Base-by-base conservation (phyloP, 2,113 vertebrate genomes). In the Meriones unguiculatus region DNA sequence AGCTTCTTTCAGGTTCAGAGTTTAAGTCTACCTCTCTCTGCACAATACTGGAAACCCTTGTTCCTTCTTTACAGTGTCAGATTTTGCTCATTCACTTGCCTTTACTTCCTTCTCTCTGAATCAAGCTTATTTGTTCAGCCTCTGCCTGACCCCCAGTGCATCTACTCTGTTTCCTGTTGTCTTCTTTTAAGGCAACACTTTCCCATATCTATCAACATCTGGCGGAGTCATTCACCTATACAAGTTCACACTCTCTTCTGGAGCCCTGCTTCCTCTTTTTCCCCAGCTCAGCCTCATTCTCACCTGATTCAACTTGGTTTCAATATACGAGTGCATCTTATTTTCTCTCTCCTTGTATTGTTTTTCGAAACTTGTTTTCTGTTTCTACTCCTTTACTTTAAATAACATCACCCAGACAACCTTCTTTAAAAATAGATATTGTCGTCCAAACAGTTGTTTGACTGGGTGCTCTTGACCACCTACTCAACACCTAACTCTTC, bases 341-440 rank as follows among this genome's bases (percentile, higher is more conserved):
- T 17, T 77, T 14, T 89, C 3, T 89, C 15, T 65, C 12, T 50
- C 3, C 41, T 5, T 6, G n/a, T 41, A 41, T 22, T 30, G 7
- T 65, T 50, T 41, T 65, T 88, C 0, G 4, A 2, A 65, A 4
- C 22, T n/a, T 28, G 8, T 93, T 91, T 62, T 50, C n/a, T 76
- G 30, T 50, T 92, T 90, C 87, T 64, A 67, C 1, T 78, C 54
- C 2, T 96, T 97, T 82, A 75, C 2, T 96, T 97, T 82, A 75
- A 96, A 91, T 50, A 30, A 78, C 30, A 94, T 14, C 7, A 85
- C 4, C 10, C 28, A 78, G 41, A 38, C 5, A 64, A 1, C 69
- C 73, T 70, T 20, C 30, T 72, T 95, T 85, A 46, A 46, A 46
- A 46, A 46, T 5, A 46, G 3, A 12, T 69, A 90, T 57, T 85